These are phyloP conservation scores for Talpa occidentalis DNA, from an alignment of 2,113 vertebrate genomes.

Conservation along the genomic window DNA sequence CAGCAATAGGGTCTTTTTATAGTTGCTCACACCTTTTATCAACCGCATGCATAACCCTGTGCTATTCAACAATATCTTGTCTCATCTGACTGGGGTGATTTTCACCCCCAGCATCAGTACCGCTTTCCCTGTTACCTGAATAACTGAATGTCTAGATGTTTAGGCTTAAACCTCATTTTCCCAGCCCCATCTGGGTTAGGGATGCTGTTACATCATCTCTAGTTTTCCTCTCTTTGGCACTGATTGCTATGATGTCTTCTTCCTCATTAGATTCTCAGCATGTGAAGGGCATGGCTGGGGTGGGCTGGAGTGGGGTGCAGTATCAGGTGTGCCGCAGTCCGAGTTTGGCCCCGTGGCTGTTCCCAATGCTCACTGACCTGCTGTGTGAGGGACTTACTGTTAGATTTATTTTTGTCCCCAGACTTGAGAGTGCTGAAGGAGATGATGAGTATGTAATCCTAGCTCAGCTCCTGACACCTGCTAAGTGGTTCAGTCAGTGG, in stretches of 20 bases:
- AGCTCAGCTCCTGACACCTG: not conserved
- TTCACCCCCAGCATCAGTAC: not conserved
- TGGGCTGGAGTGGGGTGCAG: accelerated
- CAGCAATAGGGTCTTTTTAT: not conserved
- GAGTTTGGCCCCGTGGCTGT: not conserved
- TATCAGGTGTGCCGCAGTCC: not conserved
- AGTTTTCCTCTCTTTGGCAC: not conserved
- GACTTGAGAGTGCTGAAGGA: not conserved
- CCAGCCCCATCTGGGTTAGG: not conserved
- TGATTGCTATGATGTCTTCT: not conserved
- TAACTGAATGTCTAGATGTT: not conserved
- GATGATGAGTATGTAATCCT: not conserved
- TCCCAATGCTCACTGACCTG: not conserved
- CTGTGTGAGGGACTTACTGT: not conserved
- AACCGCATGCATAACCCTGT: not conserved
- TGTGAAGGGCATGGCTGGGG: not conserved
- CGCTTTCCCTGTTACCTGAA: not conserved
- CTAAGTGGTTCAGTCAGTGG: not conserved
- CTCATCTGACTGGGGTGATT: not conserved
- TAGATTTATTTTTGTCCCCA: not conserved
- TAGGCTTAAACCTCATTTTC: not conserved
- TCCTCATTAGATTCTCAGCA: not conserved
- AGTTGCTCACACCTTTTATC: not conserved
- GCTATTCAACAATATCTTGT: not conserved
- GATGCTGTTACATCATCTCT: not conserved